Conservation (phyloP, 2,797 vertebrate genomes). For the Kryptolebias ocellatus region DNA sequence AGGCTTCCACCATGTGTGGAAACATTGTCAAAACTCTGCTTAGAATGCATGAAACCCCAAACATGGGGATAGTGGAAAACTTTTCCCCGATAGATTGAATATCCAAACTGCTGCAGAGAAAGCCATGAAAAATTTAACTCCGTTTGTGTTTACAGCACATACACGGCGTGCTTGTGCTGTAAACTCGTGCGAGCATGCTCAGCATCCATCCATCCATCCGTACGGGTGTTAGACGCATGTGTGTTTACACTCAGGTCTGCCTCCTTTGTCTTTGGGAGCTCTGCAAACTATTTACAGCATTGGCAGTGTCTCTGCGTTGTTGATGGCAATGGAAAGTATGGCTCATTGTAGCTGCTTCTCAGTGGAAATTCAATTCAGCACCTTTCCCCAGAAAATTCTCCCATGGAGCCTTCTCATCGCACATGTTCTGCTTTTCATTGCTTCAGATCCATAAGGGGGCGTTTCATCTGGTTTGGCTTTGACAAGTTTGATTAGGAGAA, state of each 20-base stretch:
- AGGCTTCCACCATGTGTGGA: neutral
- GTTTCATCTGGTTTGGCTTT: conserved; percentile 39
- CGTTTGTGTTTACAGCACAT: conserved; percentile 27
- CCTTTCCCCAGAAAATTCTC: conserved; percentile 58
- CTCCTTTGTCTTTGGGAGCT: conserved; percentile 65
- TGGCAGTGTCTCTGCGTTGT: conserved; percentile 72
- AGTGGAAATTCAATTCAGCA: conserved; percentile 73
- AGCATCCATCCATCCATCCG: conserved; percentile 26
- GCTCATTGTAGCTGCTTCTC: conserved; percentile 69
- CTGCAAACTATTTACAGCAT: conserved; percentile 76
- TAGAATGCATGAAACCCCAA: conserved; percentile 10
- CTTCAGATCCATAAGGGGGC: conserved; percentile 20
- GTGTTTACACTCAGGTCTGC: conserved; percentile 37
- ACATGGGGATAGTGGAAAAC: conserved; percentile 14
- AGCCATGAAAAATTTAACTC: conserved; percentile 39
- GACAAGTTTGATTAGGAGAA: conserved; percentile 40
- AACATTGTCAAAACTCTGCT: conserved; percentile 14
- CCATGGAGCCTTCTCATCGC: conserved; percentile 40
- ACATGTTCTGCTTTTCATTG: conserved; percentile 20
- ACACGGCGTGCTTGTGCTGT: conserved; percentile 8
- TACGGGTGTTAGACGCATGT: conserved; percentile 38
- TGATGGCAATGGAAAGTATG: conserved; percentile 78
- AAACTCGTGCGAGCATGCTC: conserved; percentile 20
- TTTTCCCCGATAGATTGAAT: neutral
- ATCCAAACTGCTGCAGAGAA: conserved; percentile 24